A percentile compares a stretch with the other conserved stretches of the same genome.
Conservation (phyloP, 2,888 invertebrate species). For the Agelastica alni region DNA sequence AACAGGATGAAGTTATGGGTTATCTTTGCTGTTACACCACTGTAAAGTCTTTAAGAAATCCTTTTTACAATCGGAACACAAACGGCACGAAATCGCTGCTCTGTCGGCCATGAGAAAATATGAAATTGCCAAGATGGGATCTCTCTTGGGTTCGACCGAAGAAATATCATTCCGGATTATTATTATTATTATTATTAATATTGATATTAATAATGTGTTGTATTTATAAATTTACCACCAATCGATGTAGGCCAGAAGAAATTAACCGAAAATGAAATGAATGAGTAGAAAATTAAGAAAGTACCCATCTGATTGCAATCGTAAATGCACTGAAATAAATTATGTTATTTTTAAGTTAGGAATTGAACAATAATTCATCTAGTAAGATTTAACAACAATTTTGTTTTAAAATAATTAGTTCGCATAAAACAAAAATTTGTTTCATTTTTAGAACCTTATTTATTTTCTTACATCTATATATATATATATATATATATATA, state of each 20-base stretch:
- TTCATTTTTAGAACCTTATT: no score
- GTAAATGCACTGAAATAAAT: no score
- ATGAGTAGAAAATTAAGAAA: neutral
- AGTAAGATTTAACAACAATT: no score
- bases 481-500: no score
- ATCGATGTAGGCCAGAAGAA: slow-evolving; percentile 5
- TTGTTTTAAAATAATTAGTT: no score
- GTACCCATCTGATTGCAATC: neutral
- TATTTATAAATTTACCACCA: slow-evolving; percentile 7
- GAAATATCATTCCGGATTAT: slow-evolving; percentile 18
- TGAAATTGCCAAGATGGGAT: slow-evolving; percentile 28
- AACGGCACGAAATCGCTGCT: slow-evolving; percentile 33
- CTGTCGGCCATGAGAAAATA: slow-evolving; percentile 35
- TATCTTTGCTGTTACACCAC: slow-evolving; percentile 2
- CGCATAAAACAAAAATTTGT: no score
- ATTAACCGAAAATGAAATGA: neutral
- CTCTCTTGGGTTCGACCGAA: slow-evolving; percentile 8
- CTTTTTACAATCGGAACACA: slow-evolving; percentile 38
- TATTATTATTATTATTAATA: slow-evolving; percentile 19
- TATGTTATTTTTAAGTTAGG: no score
- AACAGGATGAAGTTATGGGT: no score
- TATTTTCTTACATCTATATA: no score
- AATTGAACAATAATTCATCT: no score
- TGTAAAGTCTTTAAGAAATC: slow-evolving; percentile 39
- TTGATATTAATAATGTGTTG: slow-evolving; percentile 16